phyloP scores from a whole-genome alignment of 1,140 invertebrate genomes.

The Andricus grossulariae region DNA sequence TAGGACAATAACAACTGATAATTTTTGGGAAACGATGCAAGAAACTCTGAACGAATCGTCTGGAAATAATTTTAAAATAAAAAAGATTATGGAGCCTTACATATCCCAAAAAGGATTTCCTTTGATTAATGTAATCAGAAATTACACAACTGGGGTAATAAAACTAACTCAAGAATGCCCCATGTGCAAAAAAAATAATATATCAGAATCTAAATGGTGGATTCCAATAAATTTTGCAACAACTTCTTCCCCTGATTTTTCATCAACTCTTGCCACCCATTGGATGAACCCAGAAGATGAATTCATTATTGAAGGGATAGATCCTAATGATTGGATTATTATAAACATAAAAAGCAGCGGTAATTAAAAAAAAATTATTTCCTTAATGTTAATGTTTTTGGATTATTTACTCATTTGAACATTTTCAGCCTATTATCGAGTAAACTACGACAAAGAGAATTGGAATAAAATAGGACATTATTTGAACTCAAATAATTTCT shows the following conservation, averaged over 20 bases:
- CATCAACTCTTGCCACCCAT: neutral
- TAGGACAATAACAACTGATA: constrained; percentile 79
- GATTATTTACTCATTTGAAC: too few species aligned
- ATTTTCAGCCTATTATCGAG: constrained; percentile 78
- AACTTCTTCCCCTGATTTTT: neutral
- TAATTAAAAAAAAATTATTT: constrained; percentile 39
- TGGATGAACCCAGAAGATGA: neutral
- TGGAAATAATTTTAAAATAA: constrained; percentile 68
- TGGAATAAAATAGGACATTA: constrained; percentile 76
- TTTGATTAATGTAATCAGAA: constrained; percentile 77
- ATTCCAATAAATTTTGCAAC: constrained; percentile 76
- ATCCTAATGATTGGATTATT: constrained; percentile 61
- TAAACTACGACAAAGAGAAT: constrained; percentile 79
- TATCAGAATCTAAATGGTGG: constrained; percentile 62
- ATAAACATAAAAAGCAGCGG: constrained; percentile 76
- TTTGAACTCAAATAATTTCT: constrained; percentile 70
- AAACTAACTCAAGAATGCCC: constrained; percentile 74
- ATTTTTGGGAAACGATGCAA: constrained; percentile 82
- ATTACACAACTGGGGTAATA: constrained; percentile 71
- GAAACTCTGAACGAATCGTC: constrained; percentile 73
- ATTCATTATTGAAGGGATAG: neutral
- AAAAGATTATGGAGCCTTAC: constrained; percentile 70
- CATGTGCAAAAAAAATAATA: constrained; percentile 62
- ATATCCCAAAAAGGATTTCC: constrained; percentile 82
- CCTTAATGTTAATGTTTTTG: too few species aligned